These are phyloP conservation scores for Brachyopa scutellaris DNA, from an alignment of 2,888 invertebrate species.

Conservation along the genomic window DNA sequence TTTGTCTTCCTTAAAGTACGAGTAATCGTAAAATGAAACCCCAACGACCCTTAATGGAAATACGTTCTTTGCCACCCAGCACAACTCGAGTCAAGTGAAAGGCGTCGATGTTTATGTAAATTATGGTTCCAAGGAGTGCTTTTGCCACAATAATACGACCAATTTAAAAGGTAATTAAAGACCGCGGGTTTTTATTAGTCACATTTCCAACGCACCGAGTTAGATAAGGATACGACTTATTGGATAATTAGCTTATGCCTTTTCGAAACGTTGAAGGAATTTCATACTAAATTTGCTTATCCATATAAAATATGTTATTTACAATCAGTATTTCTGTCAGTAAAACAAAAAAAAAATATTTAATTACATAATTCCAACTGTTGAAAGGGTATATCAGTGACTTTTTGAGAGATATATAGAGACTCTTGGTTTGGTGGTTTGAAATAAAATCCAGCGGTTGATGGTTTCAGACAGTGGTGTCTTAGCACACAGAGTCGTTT, in stretches of 20 bases:
- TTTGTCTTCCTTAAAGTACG: conserved; percentile 49
- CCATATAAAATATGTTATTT: not conserved
- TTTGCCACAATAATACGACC: conserved; percentile 50
- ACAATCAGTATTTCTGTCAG: not conserved
- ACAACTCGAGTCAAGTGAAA: conserved; percentile 2
- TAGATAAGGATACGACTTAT: conserved; percentile 37
- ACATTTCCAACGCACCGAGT: conserved; percentile 31
- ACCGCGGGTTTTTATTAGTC: conserved; percentile 51
- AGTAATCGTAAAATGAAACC: conserved; percentile 61
- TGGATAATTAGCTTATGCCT: conserved; percentile 41
- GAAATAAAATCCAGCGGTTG: no score
- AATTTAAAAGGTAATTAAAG: conserved; percentile 64
- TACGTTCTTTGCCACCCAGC: not conserved
- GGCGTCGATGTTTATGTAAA: conserved; percentile 56
- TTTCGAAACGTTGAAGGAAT: not conserved
- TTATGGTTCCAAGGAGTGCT: conserved; percentile 38
- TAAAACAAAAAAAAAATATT: no score
- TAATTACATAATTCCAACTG: no score
- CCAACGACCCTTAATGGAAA: conserved; percentile 50
- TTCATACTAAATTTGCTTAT: not conserved
- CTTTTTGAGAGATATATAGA: no score
- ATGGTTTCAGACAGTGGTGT: no score
- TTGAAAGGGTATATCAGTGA: no score
- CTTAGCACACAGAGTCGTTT: no score
- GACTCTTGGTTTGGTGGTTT: no score